These are phyloP conservation scores for Pseudochromis fuscus DNA, from an alignment of 2,797 vertebrate species.

Conservation along the genomic window DNA sequence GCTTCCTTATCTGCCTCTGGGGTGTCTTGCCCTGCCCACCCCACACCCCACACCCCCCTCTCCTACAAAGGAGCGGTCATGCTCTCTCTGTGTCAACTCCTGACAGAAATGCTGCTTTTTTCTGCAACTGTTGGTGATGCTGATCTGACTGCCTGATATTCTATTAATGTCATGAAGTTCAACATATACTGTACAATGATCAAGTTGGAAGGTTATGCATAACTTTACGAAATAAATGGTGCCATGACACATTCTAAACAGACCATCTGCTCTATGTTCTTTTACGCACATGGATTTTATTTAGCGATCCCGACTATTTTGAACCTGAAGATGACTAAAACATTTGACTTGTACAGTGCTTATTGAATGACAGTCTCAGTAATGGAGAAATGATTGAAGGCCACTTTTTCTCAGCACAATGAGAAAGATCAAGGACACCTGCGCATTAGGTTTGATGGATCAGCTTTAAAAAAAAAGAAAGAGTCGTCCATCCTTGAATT, in stretches of 20 bases:
- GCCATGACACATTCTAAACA: conserved; percentile 77
- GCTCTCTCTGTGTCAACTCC: conserved; percentile 67
- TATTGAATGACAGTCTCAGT: conserved; percentile 20
- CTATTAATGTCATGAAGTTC: conserved; percentile 82
- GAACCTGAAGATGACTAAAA: conserved; percentile 9
- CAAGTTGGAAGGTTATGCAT: conserved; percentile 83
- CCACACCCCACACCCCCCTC: background rate
- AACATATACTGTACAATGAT: conserved; percentile 83
- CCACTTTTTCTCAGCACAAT: conserved; percentile 12
- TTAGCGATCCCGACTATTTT: background rate
- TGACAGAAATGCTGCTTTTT: conserved; percentile 72
- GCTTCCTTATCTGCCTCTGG: conserved; percentile 63
- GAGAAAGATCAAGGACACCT: conserved; percentile 38
- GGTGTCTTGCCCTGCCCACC: conserved; percentile 45
- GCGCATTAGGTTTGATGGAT: conserved; percentile 37
- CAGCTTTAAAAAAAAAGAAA: conserved; percentile 3
- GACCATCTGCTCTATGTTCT: conserved; percentile 18
- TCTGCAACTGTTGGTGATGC: conserved; percentile 63
- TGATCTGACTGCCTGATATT: conserved; percentile 74
- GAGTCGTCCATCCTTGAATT: conserved; percentile 22
- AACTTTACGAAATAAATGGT: conserved; percentile 85
- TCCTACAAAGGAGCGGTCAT: conserved; percentile 52
- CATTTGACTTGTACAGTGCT: conserved; percentile 14
- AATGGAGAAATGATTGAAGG: conserved; percentile 47
- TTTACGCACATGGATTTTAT: background rate